Evolutionary conservation across 1,140 invertebrate genomes (phyloP).

Genomic region (Sitophilus oryzae): DNA sequence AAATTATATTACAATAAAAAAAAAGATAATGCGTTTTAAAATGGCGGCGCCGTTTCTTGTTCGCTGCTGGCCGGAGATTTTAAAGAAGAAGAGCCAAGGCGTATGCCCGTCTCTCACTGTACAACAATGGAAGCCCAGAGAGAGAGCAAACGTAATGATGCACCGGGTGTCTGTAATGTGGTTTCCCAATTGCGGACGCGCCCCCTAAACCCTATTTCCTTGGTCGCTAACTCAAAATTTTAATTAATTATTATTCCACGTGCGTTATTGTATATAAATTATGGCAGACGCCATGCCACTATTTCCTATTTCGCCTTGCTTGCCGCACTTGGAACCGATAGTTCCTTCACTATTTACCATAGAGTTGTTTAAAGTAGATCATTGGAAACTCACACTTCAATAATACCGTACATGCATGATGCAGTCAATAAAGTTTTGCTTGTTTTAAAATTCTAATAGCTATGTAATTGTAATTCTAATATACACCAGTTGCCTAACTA

Average conservation of each 20-base stretch:
- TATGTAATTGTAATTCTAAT: too few relatives aligned
- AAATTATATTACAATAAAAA: not conserved
- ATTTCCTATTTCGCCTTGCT: slow-evolving; percentile 5
- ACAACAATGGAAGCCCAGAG: slow-evolving; percentile 21
- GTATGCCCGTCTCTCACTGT: slow-evolving; percentile 5
- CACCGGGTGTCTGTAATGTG: slow-evolving; percentile 28
- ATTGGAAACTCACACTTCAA: too few relatives aligned
- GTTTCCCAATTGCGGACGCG: slow-evolving; percentile 26
- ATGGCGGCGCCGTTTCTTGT: not conserved
- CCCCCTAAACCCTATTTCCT: slow-evolving; percentile 22
- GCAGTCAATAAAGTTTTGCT: too few relatives aligned
- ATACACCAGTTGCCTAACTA: too few relatives aligned
- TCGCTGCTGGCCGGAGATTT: not conserved
- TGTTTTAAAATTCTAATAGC: too few relatives aligned
- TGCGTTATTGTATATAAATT: slow-evolving; percentile 25
- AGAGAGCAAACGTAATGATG: slow-evolving; percentile 22
- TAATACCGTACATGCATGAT: too few relatives aligned
- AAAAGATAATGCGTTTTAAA: not conserved
- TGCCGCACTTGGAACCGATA: not conserved
- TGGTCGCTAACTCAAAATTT: slow-evolving; percentile 24
- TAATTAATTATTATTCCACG: slow-evolving; percentile 28
- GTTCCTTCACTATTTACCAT: too few relatives aligned
- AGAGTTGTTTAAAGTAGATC: too few relatives aligned
- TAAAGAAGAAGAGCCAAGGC: slow-evolving; percentile 8
- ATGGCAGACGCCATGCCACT: slow-evolving; percentile 6